A percentile compares a stretch with the other conserved stretches of the same genome.
Evolutionary conservation across 2,113 vertebrate species (phyloP).

Genomic region (Pollimyrus isidori): DNA sequence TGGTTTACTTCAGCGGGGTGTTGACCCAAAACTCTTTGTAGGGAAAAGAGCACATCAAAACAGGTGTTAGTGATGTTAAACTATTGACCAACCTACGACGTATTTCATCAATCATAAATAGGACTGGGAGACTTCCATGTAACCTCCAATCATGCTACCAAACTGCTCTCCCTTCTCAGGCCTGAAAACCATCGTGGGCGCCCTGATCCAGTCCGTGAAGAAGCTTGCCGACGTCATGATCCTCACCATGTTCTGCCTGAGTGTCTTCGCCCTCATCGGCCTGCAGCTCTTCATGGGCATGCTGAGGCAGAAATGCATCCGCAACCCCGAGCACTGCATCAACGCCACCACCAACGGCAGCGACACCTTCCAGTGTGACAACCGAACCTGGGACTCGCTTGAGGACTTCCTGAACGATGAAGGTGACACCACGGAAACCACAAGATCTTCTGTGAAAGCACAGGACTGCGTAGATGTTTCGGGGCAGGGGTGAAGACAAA

Average conservation of each 20-base stretch:
- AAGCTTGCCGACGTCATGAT: conserved; percentile 98
- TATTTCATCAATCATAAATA: background rate
- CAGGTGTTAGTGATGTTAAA: background rate
- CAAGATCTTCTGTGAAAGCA: background rate
- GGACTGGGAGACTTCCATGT: background rate
- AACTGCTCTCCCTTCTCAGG: conserved; percentile 59
- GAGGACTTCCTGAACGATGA: conserved; percentile 67
- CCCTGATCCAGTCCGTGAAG: conserved; percentile 95
- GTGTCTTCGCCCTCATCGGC: conserved; percentile 95
- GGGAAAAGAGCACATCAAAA: background rate
- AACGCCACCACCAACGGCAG: conserved; percentile 63
- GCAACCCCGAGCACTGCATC: conserved; percentile 62
- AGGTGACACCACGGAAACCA: conserved; percentile 50
- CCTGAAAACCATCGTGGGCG: conserved; percentile 95
- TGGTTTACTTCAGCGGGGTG: background rate
- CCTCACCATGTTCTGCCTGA: conserved; percentile 95
- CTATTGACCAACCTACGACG: background rate
- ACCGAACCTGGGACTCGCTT: conserved; percentile 67
- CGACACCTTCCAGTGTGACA: conserved; percentile 65
- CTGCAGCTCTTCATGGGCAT: conserved; percentile 98
- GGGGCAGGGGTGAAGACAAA: background rate
- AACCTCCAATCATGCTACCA: background rate
- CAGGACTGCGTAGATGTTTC: background rate
- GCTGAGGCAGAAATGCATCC: conserved; percentile 87
- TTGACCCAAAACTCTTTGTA: background rate